Base-by-base conservation (phyloP, 1,140 invertebrate genomes). In the Tyrophagus putrescentiae region DNA sequence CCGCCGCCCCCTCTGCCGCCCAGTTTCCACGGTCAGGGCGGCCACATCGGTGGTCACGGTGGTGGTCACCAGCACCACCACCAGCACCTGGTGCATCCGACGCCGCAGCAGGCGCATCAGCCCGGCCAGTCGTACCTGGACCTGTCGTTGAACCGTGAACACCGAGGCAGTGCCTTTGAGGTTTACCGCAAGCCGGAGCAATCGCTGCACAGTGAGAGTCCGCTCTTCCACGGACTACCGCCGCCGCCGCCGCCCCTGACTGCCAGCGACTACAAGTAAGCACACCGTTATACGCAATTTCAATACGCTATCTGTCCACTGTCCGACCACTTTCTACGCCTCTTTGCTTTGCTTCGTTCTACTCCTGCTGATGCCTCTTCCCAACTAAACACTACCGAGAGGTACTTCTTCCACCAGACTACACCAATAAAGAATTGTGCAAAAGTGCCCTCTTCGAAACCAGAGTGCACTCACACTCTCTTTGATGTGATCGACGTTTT, bases 111-210 rank as follows among this genome's bases (percentile, higher is more conserved):
- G 21, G 61, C 56, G 23, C 57, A 42, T 21, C 66, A 66, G 16
- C 57, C 65, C 31, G 64, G 62, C 76, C 80, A 66, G 73, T n/a
- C n/a, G n/a, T 76, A 0, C 78, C 76, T 64, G 73, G 85, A 88
- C 72, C 73, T 88, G 65, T 82, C 84, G 5, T 85, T 86, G 13
- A 84, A 86, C 67, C 62, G 66, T 23, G 88, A 91, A 70, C 86
- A 91, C 69, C 76, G 87, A 45, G 87, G 87, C n/a, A 91, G 87
- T 65, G 91, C 91, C 9, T 95, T 95, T 71, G 90, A 95, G 69
- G 75, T 94, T 32, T 95, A 95, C 70, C 82, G 86, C 66, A 94
- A 94, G 73, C 87, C 87, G 64, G 57, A 16, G 31, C 48, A 32
- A 36, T 44, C 6, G 34, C 44, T 11, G 34, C 7, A 33, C 59